Evolutionary conservation across 2,113 vertebrate species (phyloP), one percentile per base, ranked within the genome.

Genomic region (Nycticebus coucang): DNA sequence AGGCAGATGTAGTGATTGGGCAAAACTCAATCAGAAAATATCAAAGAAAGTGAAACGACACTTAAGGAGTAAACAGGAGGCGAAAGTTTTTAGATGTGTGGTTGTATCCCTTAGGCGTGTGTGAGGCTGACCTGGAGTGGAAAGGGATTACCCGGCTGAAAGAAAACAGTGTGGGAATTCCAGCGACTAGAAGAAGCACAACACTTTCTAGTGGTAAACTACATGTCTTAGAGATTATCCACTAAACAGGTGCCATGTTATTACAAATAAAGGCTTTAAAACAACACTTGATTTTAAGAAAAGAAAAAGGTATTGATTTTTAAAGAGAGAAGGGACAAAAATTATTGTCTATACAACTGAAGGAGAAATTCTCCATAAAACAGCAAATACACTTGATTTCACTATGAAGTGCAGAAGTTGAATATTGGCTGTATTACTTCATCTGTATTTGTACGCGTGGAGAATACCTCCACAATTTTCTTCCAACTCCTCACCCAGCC

Each of bases 61-160:
- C 18, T 30, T 53, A 35, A 86, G 13, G 17, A 77, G 17, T 64
- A 13, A 57, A 5, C 9, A 22, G 33, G 3, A 24, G 10, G 0
- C 30, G 11, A 26, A 7, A 10, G 26, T 50, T 35, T 35, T 19
- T 71, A 30, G 17, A 21, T n/a, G 18, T 18, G 11, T 74, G 7
- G 26, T 5, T 35, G 19, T 59, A 33, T 26, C 5, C 33, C 55
- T 83, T n/a, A 66, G 10, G 11, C 12, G 41, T 37, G 9, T 55
- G 3, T 88, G 6, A 41, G 3, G 35, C 15, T 1, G 2, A 13
- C 3, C 8, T 4, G 13, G 14, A 11, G 17, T n/a, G 41, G 4
- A 62, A n/a, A 37, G 50, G 6, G 26, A 41, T 90, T 77, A 11
- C 24, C 13, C 4, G 53, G 10, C 26, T 85, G 53, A 72, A 62